Evolutionary conservation across 2,888 invertebrate species (phyloP), one percentile per base, ranked within the genome.

Genomic region (Camponotus fellah): DNA sequence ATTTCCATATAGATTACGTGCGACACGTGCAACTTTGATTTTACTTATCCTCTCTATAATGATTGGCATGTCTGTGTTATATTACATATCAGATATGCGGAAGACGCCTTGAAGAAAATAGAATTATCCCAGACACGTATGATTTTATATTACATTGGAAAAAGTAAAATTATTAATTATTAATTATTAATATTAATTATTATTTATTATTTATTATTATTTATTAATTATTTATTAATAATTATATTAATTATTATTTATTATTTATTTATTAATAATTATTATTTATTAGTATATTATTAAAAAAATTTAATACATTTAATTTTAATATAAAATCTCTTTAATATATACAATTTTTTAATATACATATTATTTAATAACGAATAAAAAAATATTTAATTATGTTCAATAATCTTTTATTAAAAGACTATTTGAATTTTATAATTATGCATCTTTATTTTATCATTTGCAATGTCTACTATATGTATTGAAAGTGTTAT

Each of bases 1-100:
- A 90, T 88, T 91, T 77, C 53, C 40, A 77, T 77, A 21, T 69
- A 69, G 90, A 84, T 87, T 71, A 85, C 46, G 49, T 21, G 60
- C 17, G 34, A 56, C 75, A 76, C 43, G 80, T 69, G 80, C 71
- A 32, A 56, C 43, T 34, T 56, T 53, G 72, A 60, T 60, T 76
- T 80, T 60, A 21, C 34, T 32, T 77, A 60, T 40, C 9, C 8
- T 60, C 26, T 12, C 14, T 72, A n/a, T 46, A 34, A 26, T 17
- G 37, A 75, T 76, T 75, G 60, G 12, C 26, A 76, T 49, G 6
- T 49, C 10, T n/a, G 37, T 66, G 66, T 46, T 64, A 71, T 72
- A 56, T 14, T 21, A 32, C 9, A 53, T 71, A 34, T 71, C 32
- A 71, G 21, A 21, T 17, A 26, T 58, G 26, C 37, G 53, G 17